Evolutionary conservation across 2,113 vertebrate genomes (phyloP).

Genomic region (Tricholaema leucomelas): DNA sequence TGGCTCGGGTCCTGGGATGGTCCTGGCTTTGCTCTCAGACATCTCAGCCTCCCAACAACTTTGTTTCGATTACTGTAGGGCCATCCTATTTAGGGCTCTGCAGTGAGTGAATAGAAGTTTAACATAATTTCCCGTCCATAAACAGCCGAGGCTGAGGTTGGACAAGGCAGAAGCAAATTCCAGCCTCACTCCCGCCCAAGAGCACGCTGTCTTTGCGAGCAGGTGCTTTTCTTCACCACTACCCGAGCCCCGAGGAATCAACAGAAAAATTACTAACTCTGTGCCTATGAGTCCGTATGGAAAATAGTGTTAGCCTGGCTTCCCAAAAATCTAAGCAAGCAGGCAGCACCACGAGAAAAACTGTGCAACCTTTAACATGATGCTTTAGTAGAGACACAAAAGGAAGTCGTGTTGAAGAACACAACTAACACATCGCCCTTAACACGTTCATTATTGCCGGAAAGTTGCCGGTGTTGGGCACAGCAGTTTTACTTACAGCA

Average conservation of each 20-base stretch:
- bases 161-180: background rate
- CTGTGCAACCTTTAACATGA: background rate
- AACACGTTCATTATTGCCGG: constrained; percentile 2
- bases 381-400: background rate
- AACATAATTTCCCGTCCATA: background rate
- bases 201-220: background rate
- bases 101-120: background rate
- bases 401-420: constrained; percentile 17
- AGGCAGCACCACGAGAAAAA: background rate
- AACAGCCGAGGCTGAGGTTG: background rate
- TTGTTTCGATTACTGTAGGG: background rate
- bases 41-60: background rate
- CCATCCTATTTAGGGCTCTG: background rate
- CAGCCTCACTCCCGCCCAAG: background rate
- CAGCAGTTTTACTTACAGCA: constrained; percentile 18
- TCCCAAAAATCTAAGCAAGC: background rate
- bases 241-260: background rate
- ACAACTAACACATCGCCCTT: background rate
- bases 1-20: background rate
- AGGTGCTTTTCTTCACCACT: background rate
- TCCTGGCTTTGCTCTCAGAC: background rate
- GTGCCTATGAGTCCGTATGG: background rate
- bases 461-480: constrained; percentile 13
- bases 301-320: background rate
- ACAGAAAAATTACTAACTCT: background rate